Conservation (phyloP, 2,888 invertebrate genomes). For the Timandra comae region DNA sequence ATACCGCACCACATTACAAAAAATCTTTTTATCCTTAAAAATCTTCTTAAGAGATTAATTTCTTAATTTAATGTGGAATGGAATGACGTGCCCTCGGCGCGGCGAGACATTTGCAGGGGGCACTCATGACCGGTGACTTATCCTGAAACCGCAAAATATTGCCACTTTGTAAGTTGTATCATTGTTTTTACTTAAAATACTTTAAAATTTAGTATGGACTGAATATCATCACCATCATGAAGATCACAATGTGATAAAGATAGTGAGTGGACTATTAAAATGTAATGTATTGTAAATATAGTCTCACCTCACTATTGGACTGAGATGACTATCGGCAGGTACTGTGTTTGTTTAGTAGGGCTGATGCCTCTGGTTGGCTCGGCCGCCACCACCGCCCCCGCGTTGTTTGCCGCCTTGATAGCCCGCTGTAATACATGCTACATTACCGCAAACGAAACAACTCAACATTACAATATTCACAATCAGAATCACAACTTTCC, state of each 20-base stretch:
- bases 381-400: constrained; percentile 83
- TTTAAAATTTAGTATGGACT: too few relatives aligned
- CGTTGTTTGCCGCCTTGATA: constrained; percentile 91
- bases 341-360: constrained; percentile 81
- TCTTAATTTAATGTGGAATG: constrained; percentile 76
- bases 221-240: too few relatives aligned
- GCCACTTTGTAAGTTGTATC: not conserved
- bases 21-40: constrained; percentile 67
- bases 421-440: constrained; percentile 65
- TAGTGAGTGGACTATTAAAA: too few relatives aligned
- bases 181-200: not conserved
- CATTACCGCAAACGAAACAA: constrained; percentile 3
- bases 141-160: constrained; percentile 51
- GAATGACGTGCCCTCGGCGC: constrained; percentile 70
- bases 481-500: not conserved
- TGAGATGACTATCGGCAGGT: constrained; percentile 71
- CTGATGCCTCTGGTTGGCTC: constrained; percentile 91
- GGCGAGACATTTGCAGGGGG: constrained; percentile 51
- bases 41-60: constrained; percentile 68
- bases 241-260: too few relatives aligned
- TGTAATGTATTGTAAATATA: too few relatives aligned
- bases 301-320: constrained; percentile 68
- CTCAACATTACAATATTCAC: not conserved
- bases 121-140: constrained; percentile 72
- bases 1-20: constrained; percentile 51